Percentiles rank a stretch among this genome's conserved stretches.
Evolutionary conservation across 1,140 invertebrate genomes (phyloP).

Genomic region (Centruroides sculpturatus): DNA sequence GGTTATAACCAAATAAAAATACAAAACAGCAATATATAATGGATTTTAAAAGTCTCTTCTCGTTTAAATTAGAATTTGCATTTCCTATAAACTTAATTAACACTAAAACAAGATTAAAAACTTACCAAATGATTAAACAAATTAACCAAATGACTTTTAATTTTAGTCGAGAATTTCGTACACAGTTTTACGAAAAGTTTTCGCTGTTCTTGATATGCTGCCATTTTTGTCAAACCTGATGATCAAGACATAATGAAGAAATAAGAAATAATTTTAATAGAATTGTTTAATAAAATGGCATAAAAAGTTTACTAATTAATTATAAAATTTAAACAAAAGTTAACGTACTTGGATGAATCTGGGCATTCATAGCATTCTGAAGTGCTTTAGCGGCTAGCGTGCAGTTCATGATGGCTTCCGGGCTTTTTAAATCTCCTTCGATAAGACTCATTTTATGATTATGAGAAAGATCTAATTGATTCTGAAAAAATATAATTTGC

Average conservation of each 20-base stretch:
- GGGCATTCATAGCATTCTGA: constrained; percentile 56
- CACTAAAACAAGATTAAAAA: constrained; percentile 24
- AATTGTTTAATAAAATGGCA: no score
- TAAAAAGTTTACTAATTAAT: no score
- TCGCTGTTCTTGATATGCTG: constrained; percentile 75
- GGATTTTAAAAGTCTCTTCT: no score
- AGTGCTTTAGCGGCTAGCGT: constrained; percentile 63
- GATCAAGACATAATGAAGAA: no score
- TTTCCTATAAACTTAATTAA: no score
- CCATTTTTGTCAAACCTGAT: constrained; percentile 43
- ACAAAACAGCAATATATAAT: no score
- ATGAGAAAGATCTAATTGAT: constrained; percentile 55
- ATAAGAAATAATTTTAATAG: no score
- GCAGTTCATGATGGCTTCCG: constrained; percentile 56
- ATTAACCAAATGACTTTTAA: constrained; percentile 79
- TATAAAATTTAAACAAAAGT: no score
- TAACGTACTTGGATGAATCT: constrained; percentile 32
- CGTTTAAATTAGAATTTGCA: no score
- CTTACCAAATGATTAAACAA: constrained; percentile 66
- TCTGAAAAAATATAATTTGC: constrained; percentile 27
- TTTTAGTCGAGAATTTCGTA: constrained; percentile 64
- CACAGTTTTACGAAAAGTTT: constrained; percentile 67
- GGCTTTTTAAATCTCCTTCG: constrained; percentile 56
- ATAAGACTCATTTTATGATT: constrained; percentile 51
- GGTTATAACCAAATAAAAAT: no score